Conservation (phyloP, 2,888 invertebrate genomes). For the Hartigia nigra region DNA sequence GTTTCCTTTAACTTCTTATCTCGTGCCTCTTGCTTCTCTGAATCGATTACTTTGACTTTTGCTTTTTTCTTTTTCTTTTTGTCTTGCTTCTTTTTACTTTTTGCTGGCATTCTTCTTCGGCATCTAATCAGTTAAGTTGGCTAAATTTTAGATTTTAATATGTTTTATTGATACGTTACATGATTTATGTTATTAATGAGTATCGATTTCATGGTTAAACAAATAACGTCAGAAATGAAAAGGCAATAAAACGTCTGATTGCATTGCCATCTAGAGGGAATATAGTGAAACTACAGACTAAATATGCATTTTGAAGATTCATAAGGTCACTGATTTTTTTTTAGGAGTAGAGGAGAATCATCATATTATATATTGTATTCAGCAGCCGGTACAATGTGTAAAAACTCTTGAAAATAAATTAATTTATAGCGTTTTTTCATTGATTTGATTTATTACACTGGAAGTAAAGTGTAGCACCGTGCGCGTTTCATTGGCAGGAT, state of each 20-base stretch:
- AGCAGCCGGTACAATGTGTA: not conserved
- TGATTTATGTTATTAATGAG: not conserved
- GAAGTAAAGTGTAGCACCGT: no score
- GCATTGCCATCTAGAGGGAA: not conserved
- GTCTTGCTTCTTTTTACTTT: not conserved
- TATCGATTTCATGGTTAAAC: not conserved
- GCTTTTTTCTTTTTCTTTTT: not conserved
- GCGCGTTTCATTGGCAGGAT: no score
- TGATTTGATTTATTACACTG: no score
- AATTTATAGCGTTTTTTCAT: not conserved
- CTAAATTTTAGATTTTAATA: not conserved
- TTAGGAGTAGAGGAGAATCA: not conserved
- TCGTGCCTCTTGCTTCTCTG: not conserved
- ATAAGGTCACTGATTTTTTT: not conserved
- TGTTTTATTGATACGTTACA: not conserved
- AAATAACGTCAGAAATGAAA: not conserved
- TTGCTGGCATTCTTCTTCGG: not conserved
- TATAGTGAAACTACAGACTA: not conserved
- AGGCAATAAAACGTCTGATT: not conserved
- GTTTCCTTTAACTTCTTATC: slow-evolving; percentile 21
- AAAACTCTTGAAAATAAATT: no score
- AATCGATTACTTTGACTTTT: not conserved
- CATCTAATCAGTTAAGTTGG: not conserved
- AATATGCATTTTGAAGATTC: not conserved
- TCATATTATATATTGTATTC: not conserved